Conservation (phyloP, 2,113 vertebrate genomes). For the Silurus glanis region DNA sequence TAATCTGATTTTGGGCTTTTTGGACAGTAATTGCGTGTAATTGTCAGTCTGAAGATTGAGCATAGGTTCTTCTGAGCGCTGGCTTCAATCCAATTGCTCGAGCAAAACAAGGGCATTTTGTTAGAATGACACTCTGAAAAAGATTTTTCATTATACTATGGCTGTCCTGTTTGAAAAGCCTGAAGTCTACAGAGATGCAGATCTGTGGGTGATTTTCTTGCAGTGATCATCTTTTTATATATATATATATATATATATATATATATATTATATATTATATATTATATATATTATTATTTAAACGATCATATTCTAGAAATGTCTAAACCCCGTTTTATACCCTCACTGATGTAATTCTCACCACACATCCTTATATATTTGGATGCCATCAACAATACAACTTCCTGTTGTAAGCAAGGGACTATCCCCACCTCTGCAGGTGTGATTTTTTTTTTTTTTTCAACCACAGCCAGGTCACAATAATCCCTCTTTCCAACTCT, state of each 20-base stretch:
- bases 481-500: conserved; percentile 34
- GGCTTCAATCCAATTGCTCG: background rate
- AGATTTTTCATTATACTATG: background rate
- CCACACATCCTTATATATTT: background rate
- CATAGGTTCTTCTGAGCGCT: background rate
- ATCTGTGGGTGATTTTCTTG: background rate
- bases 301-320: background rate
- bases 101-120: conserved; percentile 26
- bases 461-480: conserved; percentile 43
- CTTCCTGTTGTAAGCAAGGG: conserved; percentile 23
- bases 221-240: background rate
- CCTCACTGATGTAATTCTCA: background rate
- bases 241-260: too few relatives aligned
- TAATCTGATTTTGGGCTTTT: conserved; percentile 36
- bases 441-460: conserved; percentile 19
- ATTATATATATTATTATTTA: background rate
- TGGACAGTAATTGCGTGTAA: conserved; percentile 47
- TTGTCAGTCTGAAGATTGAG: conserved; percentile 38
- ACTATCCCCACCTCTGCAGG: conserved; percentile 34
- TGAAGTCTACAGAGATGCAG: background rate
- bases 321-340: background rate
- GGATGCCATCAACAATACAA: conserved; percentile 21
- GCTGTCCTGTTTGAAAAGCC: background rate
- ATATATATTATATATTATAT: background rate
- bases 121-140: background rate